Evolutionary conservation across 1,140 invertebrate species (phyloP).

Genomic region (Ericerus pela): DNA sequence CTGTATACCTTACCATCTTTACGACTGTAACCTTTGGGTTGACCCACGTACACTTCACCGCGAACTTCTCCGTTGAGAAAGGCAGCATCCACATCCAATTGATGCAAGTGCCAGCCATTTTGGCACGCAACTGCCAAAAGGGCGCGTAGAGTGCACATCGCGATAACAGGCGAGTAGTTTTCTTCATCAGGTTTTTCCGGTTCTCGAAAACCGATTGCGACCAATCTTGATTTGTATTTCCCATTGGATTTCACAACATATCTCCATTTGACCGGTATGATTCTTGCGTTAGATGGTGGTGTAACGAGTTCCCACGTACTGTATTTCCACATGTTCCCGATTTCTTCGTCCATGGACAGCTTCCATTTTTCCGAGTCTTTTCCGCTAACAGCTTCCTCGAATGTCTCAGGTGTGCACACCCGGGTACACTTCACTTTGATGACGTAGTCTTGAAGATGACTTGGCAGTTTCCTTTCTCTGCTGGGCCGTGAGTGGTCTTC

Average conservation of each 20-base stretch:
- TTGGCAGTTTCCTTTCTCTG: neutral
- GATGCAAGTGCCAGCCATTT: neutral
- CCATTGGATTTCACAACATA: conserved; percentile 27
- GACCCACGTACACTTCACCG: neutral
- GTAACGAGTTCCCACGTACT: conserved; percentile 10
- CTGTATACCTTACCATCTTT: conserved; percentile 1
- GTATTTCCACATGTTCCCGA: conserved; percentile 12
- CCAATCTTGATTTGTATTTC: conserved; percentile 21
- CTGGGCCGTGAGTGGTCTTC: no score
- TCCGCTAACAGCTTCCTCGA: conserved; percentile 22
- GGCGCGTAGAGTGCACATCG: neutral
- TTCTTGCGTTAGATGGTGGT: neutral
- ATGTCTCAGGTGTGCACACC: conserved; percentile 15
- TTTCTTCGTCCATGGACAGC: conserved; percentile 19
- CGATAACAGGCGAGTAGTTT: conserved; percentile 21
- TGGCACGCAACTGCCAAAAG: neutral
- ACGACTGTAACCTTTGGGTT: conserved; percentile 9
- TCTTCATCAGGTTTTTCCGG: conserved; percentile 12
- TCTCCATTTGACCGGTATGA: conserved; percentile 19
- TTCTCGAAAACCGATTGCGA: conserved; percentile 23
- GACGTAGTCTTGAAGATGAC: neutral
- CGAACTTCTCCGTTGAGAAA: neutral
- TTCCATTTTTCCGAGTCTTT: conserved; percentile 14
- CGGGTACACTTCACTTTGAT: neutral
- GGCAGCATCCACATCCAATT: conserved; percentile 5